phyloP scores from a whole-genome alignment of 1,140 invertebrate species.

The Polyergus mexicanus region DNA sequence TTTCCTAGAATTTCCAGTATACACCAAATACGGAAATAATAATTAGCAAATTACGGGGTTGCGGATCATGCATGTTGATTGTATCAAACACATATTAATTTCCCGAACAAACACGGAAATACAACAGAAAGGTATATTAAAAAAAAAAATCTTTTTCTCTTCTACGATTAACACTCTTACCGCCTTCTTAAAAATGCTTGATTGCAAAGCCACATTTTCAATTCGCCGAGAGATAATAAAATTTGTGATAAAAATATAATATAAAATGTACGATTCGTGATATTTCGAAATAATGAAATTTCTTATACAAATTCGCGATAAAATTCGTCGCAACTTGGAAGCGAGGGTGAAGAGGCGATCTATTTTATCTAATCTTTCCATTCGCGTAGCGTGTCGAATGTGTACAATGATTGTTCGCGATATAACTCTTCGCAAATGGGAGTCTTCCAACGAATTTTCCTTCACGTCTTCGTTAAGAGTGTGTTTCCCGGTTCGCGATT shows the following conservation, averaged over 20 bases:
- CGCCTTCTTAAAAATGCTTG: background rate
- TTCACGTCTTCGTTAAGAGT: constrained; percentile 21
- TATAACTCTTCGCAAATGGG: constrained; percentile 40
- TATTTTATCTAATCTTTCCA: constrained; percentile 61
- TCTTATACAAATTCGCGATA: background rate
- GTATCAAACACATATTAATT: background rate
- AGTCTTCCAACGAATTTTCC: constrained; percentile 32
- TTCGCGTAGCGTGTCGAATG: constrained; percentile 9
- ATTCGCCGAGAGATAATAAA: background rate
- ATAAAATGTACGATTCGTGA: constrained; percentile 10
- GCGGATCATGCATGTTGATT: constrained; percentile 20
- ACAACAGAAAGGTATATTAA: background rate
- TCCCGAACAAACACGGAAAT: background rate
- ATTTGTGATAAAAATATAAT: constrained; percentile 2
- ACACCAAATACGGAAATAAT: constrained; percentile 26
- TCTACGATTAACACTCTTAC: background rate
- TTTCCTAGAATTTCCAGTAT: constrained; percentile 25
- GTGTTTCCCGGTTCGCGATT: constrained; percentile 39
- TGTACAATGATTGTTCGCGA: constrained; percentile 34
- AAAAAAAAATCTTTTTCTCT: background rate
- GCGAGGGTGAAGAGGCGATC: constrained; percentile 4
- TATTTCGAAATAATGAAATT: background rate
- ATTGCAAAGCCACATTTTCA: background rate
- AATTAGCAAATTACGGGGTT: constrained; percentile 8
- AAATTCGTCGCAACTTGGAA: constrained; percentile 28